Conservation (phyloP, 1,140 invertebrate species). For the Yoshiicerus persimilis region DNA sequence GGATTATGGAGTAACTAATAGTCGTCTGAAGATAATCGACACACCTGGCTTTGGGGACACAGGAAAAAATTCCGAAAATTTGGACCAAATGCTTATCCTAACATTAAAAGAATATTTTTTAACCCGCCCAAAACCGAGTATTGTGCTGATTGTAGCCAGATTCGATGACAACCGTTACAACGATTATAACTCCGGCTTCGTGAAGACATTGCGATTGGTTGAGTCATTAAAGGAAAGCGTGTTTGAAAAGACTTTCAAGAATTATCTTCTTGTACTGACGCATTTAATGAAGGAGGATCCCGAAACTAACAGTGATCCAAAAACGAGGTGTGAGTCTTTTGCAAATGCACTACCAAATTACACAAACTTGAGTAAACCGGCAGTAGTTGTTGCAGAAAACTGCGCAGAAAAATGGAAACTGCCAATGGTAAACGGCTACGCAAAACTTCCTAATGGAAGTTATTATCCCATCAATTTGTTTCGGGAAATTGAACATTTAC, state of each 20-base stretch:
- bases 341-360: not conserved
- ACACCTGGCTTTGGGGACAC: not conserved
- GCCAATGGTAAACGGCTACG: not conserved
- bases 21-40: not conserved
- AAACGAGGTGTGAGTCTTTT: not conserved
- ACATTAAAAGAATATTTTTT: not conserved
- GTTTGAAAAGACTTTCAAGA: not conserved
- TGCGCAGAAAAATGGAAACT: not conserved
- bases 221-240: not conserved
- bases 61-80: not conserved
- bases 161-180: not conserved
- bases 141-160: not conserved
- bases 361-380: not conserved
- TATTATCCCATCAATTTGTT: not conserved
- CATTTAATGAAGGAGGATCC: not conserved
- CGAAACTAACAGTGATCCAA: not conserved
- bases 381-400: not conserved
- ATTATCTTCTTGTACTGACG: not conserved
- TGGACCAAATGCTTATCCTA: not conserved
- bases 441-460: not conserved
- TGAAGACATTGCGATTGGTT: not conserved
- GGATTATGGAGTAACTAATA: not conserved
- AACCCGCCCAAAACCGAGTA: not conserved
- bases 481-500: not conserved
- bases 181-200: not conserved